A percentile compares a stretch with the other conserved stretches of the same genome.
These are phyloP conservation scores for Pandemis heparana DNA, from an alignment of 2,888 invertebrate species.

Conservation along the genomic window DNA sequence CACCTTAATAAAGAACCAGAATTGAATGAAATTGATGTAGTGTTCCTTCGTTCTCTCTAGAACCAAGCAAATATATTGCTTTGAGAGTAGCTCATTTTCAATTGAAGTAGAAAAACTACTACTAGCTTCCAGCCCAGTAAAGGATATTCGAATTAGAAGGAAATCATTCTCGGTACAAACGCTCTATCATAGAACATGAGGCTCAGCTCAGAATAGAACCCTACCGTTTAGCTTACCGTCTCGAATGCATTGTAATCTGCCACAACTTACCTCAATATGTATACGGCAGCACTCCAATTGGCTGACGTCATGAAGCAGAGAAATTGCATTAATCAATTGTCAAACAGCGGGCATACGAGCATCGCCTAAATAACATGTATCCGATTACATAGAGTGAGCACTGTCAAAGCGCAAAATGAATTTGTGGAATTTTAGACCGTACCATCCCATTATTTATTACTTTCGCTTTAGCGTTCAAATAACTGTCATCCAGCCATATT, in stretches of 20 bases:
- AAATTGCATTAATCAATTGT: slow-evolving; percentile 84
- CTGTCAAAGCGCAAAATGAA: slow-evolving; percentile 62
- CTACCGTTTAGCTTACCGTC: background rate
- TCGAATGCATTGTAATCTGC: slow-evolving; percentile 3
- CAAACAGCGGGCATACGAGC: slow-evolving; percentile 66
- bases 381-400: slow-evolving; percentile 53
- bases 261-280: slow-evolving; percentile 17
- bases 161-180: no score
- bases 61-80: no score
- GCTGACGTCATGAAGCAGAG: slow-evolving; percentile 64
- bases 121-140: no score
- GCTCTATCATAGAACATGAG: background rate
- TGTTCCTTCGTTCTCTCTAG: no score
- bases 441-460: slow-evolving; percentile 38
- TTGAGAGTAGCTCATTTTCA: no score
- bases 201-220: background rate
- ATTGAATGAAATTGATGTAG: no score
- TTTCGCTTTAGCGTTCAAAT: slow-evolving; percentile 44
- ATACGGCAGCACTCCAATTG: slow-evolving; percentile 54
- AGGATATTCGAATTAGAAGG: no score
- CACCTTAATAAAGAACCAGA: no score
- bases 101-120: no score
- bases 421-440: slow-evolving; percentile 51
- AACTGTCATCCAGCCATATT: slow-evolving; percentile 29
- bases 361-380: slow-evolving; percentile 59